Conservation (phyloP, 2,888 invertebrate genomes). For the Formica aserva region DNA sequence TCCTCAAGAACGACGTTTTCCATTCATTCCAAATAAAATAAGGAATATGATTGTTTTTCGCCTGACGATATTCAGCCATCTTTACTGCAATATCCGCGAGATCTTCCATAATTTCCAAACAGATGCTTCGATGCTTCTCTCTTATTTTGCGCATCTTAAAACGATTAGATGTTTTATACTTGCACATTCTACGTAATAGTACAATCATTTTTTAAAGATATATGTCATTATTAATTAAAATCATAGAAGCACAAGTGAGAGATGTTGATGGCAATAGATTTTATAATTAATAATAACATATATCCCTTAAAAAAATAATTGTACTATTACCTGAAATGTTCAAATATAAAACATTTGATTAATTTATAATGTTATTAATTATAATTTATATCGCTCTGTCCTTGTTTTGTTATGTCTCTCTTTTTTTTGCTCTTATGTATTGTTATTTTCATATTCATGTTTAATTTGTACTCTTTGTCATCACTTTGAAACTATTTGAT, state of each 20-base stretch:
- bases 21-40: conserved; percentile 87
- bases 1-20: conserved; percentile 87
- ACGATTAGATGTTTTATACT: background rate
- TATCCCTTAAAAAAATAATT: background rate
- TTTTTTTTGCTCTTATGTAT: background rate
- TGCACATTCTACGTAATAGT: background rate
- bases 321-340: background rate
- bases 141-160: conserved; percentile 52
- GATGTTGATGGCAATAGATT: background rate
- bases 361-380: background rate
- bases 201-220: background rate
- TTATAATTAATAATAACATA: background rate
- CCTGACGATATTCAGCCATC: conserved; percentile 86
- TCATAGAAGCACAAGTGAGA: background rate
- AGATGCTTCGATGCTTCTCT: conserved; percentile 85
- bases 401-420: background rate
- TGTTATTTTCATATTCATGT: background rate
- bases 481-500: background rate
- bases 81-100: conserved; percentile 87
- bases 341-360: background rate
- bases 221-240: conserved; percentile 10
- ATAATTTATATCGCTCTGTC: background rate
- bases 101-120: conserved; percentile 87
- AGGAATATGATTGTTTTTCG: conserved; percentile 85
- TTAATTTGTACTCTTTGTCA: background rate